A percentile compares a stretch with the other conserved stretches of the same genome.
Evolutionary conservation across 2,888 invertebrate species (phyloP).

Genomic region (Trichacis sp.): DNA sequence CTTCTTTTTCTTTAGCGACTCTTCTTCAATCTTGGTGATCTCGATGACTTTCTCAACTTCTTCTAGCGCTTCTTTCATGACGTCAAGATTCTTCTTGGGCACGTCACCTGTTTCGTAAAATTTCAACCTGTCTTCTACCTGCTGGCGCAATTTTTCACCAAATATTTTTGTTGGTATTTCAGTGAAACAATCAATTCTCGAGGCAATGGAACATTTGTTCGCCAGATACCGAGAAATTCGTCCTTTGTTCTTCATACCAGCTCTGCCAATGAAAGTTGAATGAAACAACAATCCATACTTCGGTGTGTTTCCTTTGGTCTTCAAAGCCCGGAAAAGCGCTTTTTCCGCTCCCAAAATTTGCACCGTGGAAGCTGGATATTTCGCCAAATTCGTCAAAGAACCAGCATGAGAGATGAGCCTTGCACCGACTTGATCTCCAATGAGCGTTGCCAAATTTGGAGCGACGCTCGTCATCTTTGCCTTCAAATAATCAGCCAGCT

Average conservation of each 20-base stretch:
- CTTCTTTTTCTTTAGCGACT: slow-evolving; percentile 55
- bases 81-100: slow-evolving; percentile 96
- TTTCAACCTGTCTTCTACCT: slow-evolving; percentile 93
- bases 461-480: slow-evolving; percentile 95
- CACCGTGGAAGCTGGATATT: slow-evolving; percentile 98
- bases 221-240: slow-evolving; percentile 96
- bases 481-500: slow-evolving; percentile 88
- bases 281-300: slow-evolving; percentile 98
- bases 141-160: slow-evolving; percentile 87
- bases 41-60: slow-evolving; percentile 70
- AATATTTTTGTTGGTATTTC: slow-evolving; percentile 82
- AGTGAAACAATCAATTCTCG: slow-evolving; percentile 96
- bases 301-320: slow-evolving; percentile 94
- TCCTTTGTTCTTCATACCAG: slow-evolving; percentile 95
- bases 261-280: slow-evolving; percentile 96
- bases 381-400: slow-evolving; percentile 97
- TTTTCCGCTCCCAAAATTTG: slow-evolving; percentile 98
- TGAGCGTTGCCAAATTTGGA: slow-evolving; percentile 92
- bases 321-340: slow-evolving; percentile 95
- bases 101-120: slow-evolving; percentile 95
- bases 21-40: slow-evolving; percentile 36
- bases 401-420: slow-evolving; percentile 98
- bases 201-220: slow-evolving; percentile 98
- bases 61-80: slow-evolving; percentile 93
- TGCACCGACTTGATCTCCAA: slow-evolving; percentile 98